Conservation (phyloP, 2,888 invertebrate species). For the Dryadula phaetusa region DNA sequence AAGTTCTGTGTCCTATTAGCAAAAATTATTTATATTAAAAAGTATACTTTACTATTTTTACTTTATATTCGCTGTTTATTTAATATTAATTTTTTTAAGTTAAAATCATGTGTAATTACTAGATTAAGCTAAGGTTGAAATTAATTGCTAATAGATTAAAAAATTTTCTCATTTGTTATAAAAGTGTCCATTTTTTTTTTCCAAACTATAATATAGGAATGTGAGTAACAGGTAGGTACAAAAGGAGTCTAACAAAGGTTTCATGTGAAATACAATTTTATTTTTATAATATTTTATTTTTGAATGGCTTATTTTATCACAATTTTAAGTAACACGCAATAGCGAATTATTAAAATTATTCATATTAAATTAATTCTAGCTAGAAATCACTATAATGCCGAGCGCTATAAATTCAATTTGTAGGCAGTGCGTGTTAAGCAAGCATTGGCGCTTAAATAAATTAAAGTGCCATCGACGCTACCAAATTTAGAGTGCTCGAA, state of each 20-base stretch:
- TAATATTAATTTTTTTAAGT: too few species aligned
- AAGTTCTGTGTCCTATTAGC: too few species aligned
- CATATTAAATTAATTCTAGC: conserved; percentile 28
- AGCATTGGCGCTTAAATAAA: conserved; percentile 46
- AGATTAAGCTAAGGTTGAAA: too few species aligned
- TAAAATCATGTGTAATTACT: too few species aligned
- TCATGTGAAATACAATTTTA: neutral
- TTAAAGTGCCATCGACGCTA: conserved; percentile 45
- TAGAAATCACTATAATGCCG: conserved; percentile 26
- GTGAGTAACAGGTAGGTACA: too few species aligned
- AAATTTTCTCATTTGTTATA: too few species aligned
- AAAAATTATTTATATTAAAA: too few species aligned
- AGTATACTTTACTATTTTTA: too few species aligned
- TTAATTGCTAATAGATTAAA: too few species aligned
- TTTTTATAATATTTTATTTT: neutral
- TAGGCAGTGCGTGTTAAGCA: conserved; percentile 43
- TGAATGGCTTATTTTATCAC: neutral
- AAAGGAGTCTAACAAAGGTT: too few species aligned
- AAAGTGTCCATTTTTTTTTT: too few species aligned
- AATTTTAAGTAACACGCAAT: conserved; percentile 8
- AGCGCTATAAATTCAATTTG: conserved; percentile 40
- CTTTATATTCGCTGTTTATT: neutral
- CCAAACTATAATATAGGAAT: too few species aligned
- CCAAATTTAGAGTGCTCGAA: conserved; percentile 51
- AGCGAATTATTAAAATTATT: conserved; percentile 19